phyloP scores from a whole-genome alignment of 2,113 vertebrate genomes.

The Peucedramus taeniatus region DNA sequence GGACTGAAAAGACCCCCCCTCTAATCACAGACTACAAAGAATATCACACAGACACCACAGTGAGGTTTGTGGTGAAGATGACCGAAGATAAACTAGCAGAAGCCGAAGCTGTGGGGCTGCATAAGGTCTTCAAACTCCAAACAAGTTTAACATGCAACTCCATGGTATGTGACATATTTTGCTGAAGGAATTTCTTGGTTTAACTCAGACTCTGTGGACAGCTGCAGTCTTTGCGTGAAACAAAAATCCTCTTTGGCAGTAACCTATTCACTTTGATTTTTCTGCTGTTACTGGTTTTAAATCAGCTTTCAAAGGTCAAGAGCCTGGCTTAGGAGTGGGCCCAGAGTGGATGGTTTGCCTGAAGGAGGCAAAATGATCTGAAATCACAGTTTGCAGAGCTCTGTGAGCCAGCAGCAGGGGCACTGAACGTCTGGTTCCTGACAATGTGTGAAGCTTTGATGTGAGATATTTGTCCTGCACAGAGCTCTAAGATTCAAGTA shows the following conservation, averaged over 20 bases:
- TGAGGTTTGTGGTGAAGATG: conserved; percentile 93
- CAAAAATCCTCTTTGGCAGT: not conserved
- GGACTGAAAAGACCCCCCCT: conserved; percentile 89
- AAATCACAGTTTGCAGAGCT: not conserved
- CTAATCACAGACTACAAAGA: conserved; percentile 95
- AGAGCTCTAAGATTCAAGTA: not conserved
- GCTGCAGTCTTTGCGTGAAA: not conserved
- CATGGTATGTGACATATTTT: conserved; percentile 78
- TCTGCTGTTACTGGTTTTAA: conserved; percentile 10
- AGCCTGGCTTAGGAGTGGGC: not conserved
- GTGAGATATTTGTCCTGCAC: not conserved
- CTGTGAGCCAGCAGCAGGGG: not conserved
- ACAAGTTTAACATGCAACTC: conserved; percentile 90
- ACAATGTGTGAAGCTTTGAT: not conserved
- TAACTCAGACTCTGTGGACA: not conserved
- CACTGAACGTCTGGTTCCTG: not conserved
- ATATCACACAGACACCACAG: conserved; percentile 95
- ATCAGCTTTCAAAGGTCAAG: conserved; percentile 14
- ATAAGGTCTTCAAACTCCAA: conserved; percentile 98
- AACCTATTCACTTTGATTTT: not conserved
- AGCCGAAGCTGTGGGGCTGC: conserved; percentile 84
- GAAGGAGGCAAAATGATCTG: not conserved
- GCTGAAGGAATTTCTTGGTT: not conserved
- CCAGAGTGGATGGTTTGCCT: not conserved
- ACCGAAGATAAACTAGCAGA: conserved; percentile 83